These are phyloP conservation scores for Hemitrygon akajei DNA, from an alignment of 2,797 vertebrate species.

Conservation along the genomic window DNA sequence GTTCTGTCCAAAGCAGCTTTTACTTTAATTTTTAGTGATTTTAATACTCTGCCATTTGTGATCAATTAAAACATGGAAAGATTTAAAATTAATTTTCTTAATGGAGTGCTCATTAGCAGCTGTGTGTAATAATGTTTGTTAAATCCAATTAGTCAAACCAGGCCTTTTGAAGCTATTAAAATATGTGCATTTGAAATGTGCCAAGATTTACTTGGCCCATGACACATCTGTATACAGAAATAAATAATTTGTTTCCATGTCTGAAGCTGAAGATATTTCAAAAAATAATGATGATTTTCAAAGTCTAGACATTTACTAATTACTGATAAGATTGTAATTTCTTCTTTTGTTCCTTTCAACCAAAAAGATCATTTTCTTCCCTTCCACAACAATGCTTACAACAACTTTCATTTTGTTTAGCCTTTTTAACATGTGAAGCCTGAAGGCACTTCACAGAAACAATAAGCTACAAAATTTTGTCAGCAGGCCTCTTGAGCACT, in stretches of 20 bases:
- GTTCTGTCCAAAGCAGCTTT: neutral
- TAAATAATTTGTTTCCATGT: neutral
- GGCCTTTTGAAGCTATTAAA: neutral
- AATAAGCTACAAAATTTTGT: neutral
- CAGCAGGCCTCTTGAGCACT: neutral
- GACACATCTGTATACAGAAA: neutral
- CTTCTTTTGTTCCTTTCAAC: no score
- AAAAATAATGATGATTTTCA: neutral
- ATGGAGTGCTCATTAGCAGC: neutral
- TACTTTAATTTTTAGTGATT: neutral
- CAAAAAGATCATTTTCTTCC: no score
- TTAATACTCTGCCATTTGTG: neutral
- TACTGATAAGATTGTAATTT: neutral
- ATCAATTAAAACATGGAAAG: slow-evolving; percentile 22
- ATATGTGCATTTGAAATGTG: neutral
- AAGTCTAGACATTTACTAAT: neutral
- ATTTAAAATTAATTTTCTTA: neutral
- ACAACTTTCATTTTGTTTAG: no score
- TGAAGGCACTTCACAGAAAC: neutral
- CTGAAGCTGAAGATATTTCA: neutral
- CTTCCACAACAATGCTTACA: no score
- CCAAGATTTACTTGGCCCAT: neutral
- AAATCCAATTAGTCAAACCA: neutral
- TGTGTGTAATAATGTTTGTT: neutral
- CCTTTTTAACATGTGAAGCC: neutral